Evolutionary conservation across 2,888 invertebrate species (phyloP), one percentile per base, ranked within the genome.

Genomic region (Limnephilus marmoratus): DNA sequence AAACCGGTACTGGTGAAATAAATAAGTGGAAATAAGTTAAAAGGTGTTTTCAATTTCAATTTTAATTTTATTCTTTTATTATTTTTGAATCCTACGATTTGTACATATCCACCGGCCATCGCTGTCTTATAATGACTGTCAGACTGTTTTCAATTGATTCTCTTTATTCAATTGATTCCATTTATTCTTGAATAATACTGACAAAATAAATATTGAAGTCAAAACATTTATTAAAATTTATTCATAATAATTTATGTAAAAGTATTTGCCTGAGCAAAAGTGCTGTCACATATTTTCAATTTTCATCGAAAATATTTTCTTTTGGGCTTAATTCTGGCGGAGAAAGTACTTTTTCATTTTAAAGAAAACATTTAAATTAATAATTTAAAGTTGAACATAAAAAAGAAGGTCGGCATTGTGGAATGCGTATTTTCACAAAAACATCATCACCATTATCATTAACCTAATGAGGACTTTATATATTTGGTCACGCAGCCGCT

Each of bases 381-480:
- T 68, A 68, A 68, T n/a, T 5, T 53, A 18, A 53, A 53, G 53
- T 53, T 15, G 18, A 53, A 3, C 18, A 3, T 53, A 2, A 68
- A 68, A 68, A 68, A 68, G 68, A 3, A 68, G 24, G 68, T 68
- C n/a, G 68, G 68, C 24, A 68, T 68, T 68, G 68, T 68, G 68
- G n/a, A 24, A 68, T 68, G 24, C 68, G 68, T 9, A n/a, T n/a
- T 68, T 68, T 68, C 68, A 68, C 68, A 68, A 68, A 68, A 68
- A 68, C 5, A 68, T 68, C 68, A 68, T 68, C 68, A 68, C 9
- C 68, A 68, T 68, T n/a, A 68, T 68, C 68, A 68, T 68, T 68
- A 68, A 9, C 80, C 34, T 80, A 88, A 88, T 88, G 88, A 53
- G 80, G 24, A 68, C 49, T 86, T 34, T 49, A 88, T 34, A 34